Percentiles rank a stretch among this genome's conserved stretches.
Evolutionary conservation across 2,888 invertebrate genomes (phyloP).

Genomic region (Dryadula phaetusa): DNA sequence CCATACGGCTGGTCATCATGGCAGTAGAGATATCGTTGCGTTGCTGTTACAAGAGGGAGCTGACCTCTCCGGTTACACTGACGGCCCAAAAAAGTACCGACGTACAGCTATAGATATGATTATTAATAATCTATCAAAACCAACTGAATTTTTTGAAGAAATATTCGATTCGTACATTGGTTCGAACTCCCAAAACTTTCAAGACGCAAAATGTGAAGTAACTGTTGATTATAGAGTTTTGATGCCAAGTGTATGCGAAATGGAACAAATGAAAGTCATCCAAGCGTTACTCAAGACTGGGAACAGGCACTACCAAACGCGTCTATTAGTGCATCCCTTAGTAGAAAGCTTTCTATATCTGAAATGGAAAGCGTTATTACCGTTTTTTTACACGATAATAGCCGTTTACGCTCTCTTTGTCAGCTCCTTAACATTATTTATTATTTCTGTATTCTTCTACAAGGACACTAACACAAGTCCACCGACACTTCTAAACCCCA

Average conservation of each 20-base stretch:
- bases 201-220: constrained; percentile 73
- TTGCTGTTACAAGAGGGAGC: constrained; percentile 74
- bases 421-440: constrained; percentile 75
- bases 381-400: constrained; percentile 82
- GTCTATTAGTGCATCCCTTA: constrained; percentile 81
- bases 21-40: constrained; percentile 83
- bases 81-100: constrained; percentile 68
- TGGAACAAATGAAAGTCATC: constrained; percentile 83
- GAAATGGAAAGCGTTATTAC: constrained; percentile 83
- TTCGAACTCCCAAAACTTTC: constrained; percentile 71
- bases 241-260: constrained; percentile 71
- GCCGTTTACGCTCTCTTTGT: constrained; percentile 79
- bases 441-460: constrained; percentile 76
- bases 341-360: constrained; percentile 83
- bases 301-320: constrained; percentile 75
- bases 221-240: constrained; percentile 79
- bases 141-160: constrained; percentile 80
- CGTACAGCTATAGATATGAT: constrained; percentile 82
- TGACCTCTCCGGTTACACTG: constrained; percentile 71
- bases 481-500: constrained; percentile 61
- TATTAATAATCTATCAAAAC: constrained; percentile 79
- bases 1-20: constrained; percentile 81
- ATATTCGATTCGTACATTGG: constrained; percentile 80
- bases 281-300: constrained; percentile 82
- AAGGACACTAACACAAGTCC: constrained; percentile 62